Evolutionary conservation across 2,888 invertebrate species (phyloP).

Genomic region (Carterocephalus palaemon): DNA sequence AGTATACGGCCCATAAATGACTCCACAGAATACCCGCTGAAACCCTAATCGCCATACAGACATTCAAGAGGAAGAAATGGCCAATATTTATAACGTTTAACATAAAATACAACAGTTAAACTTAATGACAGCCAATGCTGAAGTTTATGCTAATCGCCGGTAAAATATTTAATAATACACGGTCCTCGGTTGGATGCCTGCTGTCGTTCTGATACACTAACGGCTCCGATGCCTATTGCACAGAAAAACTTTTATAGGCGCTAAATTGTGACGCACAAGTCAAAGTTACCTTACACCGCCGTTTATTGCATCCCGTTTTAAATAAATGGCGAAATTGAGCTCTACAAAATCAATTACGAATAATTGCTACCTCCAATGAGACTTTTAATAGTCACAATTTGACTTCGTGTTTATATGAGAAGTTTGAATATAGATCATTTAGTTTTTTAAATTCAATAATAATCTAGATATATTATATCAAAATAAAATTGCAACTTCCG

Average conservation of each 20-base stretch:
- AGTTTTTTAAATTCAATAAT: too few species aligned
- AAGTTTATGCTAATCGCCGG: slow-evolving; percentile 58
- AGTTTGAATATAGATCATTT: too few species aligned
- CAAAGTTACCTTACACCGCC: neutral
- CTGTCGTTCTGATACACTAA: slow-evolving; percentile 36
- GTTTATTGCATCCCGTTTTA: too few species aligned
- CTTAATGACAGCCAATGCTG: slow-evolving; percentile 51
- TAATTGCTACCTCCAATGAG: too few species aligned
- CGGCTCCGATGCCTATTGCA: slow-evolving; percentile 4
- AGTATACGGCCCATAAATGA: slow-evolving; percentile 69
- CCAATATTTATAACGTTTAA: slow-evolving; percentile 56
- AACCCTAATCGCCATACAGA: slow-evolving; percentile 50
- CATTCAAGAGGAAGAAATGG: slow-evolving; percentile 54
- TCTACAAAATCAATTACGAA: too few species aligned
- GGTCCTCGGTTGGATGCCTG: slow-evolving; percentile 43
- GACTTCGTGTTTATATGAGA: too few species aligned
- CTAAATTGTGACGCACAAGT: slow-evolving; percentile 1
- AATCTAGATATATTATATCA: too few species aligned
- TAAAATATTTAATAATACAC: slow-evolving; percentile 58
- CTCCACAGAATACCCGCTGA: slow-evolving; percentile 52
- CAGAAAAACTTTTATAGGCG: slow-evolving; percentile 1
- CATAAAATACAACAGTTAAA: slow-evolving; percentile 64
- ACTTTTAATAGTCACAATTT: too few species aligned
- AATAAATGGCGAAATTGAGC: too few species aligned
- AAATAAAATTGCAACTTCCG: too few species aligned